Base-by-base conservation (phyloP, 2,797 vertebrate genomes). In the Macroramphosus scolopax region DNA sequence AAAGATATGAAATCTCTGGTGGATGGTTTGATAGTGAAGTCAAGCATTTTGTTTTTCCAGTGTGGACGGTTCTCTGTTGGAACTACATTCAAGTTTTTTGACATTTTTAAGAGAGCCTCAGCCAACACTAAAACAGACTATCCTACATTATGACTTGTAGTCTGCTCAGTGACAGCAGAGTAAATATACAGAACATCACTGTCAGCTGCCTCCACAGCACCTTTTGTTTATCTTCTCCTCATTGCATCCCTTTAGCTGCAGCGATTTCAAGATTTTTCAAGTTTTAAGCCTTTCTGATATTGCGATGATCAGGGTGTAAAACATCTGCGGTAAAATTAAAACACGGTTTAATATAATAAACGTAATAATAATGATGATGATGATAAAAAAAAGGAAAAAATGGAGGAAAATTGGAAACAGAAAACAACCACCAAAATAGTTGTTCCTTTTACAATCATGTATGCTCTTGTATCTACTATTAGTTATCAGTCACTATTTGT, bases 181-280 rank as follows among this genome's bases (percentile, higher is more conserved):
- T 30, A 73, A 59, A 52, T 40, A 40, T 53, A 66, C 20, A 22
- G 10, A 17, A 9, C 24, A 41, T 63, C 35, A 63, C 36, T 54
- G 50, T 65, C 52, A 77, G n/a, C 56, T 68, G 54, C 24, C 60
- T 58, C 63, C 68, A 78, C 31, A 77, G 66, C 75, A 80, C 68
- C 76, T 17, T 48, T 54, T 29, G 13, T 59, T 53, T 44, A 15
- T 5, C 22, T 32, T 35, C 45, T 51, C 26, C 35, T 64, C 44
- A 63, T 66, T 63, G 40, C 48, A 59, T 48, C 72, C 24, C 9
- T 11, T 35, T 26, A 22, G 4, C 51, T 25, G 10, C 58, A 38
- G 37, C 47, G 37, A 38, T 50, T 59, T 57, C 32, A 49, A 46
- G 45, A 53, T 52, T 73, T 35, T 69, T 68, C 54, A 80, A 72